A percentile compares a stretch with the other conserved stretches of the same genome.
Evolutionary conservation across 2,888 invertebrate species (phyloP).

Genomic region (Dusona sp.): DNA sequence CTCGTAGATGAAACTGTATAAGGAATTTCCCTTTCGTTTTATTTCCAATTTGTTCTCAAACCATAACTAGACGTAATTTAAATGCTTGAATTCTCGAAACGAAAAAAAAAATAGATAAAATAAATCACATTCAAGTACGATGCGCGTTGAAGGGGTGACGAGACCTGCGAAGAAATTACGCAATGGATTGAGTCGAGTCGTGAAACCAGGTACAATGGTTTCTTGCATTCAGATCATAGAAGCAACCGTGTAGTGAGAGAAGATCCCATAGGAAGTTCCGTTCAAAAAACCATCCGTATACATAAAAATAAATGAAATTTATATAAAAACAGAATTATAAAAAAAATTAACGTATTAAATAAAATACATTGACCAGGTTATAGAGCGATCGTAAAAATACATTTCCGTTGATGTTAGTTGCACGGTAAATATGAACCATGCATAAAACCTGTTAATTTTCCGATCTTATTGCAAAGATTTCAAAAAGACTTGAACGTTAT

Average conservation of each 20-base stretch:
- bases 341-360: not conserved
- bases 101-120: not conserved
- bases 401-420: not conserved
- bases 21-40: constrained; percentile 5
- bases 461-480: not conserved
- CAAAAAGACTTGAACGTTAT: not conserved
- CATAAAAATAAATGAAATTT: not conserved
- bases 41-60: not conserved
- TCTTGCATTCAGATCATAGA: constrained; percentile 3
- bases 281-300: not conserved
- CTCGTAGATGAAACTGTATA: not conserved
- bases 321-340: not conserved
- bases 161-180: constrained; percentile 22
- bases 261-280: constrained; percentile 1
- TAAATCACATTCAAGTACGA: constrained; percentile 14
- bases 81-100: not conserved
- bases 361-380: constrained; percentile 1
- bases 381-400: constrained; percentile 11
- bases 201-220: constrained; percentile 37
- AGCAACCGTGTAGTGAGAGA: not conserved
- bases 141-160: constrained; percentile 1
- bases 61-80: not conserved
- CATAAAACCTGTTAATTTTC: constrained; percentile 5
- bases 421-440: not conserved
- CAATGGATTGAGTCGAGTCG: constrained; percentile 22